phyloP scores from a whole-genome alignment of 2,888 invertebrate genomes.

The Caenorhabditis sinica region DNA sequence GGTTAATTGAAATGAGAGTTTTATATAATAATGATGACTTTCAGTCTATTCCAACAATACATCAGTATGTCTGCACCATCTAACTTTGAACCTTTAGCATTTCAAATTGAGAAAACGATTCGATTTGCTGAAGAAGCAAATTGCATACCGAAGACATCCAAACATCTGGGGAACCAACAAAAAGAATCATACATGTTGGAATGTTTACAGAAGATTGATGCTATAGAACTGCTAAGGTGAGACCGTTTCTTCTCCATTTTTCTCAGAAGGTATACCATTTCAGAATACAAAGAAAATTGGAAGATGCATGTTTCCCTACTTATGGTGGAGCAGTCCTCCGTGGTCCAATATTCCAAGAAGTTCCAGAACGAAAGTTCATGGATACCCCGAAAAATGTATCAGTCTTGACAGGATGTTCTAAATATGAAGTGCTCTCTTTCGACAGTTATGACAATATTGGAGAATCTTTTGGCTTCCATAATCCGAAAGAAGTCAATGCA shows the following conservation, averaged over 20 bases:
- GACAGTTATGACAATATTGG: conserved; percentile 25
- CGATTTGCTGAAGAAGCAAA: conserved; percentile 50
- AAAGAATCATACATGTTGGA: conserved; percentile 39
- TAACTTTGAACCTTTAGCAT: conserved; percentile 20
- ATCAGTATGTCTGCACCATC: conserved; percentile 54
- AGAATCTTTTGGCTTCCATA: conserved; percentile 34
- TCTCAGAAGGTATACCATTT: background rate
- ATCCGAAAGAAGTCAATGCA: conserved; percentile 40
- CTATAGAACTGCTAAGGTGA: conserved; percentile 44
- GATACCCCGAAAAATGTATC: conserved; percentile 30
- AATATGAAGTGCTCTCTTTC: conserved; percentile 9
- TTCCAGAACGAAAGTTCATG: conserved; percentile 33
- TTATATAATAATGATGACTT: conserved; percentile 7
- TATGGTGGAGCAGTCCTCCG: conserved; percentile 24
- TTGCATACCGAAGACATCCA: conserved; percentile 8
- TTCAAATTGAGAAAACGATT: conserved; percentile 23
- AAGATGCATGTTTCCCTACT: conserved; percentile 38
- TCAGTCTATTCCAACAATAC: conserved; percentile 58
- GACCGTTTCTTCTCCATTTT: background rate
- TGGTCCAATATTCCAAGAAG: conserved; percentile 57
- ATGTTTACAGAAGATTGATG: conserved; percentile 49
- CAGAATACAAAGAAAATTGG: conserved; percentile 60
- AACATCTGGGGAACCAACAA: conserved; percentile 6
- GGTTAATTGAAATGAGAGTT: conserved; percentile 5
- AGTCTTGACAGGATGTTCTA: conserved; percentile 50